phyloP scores from a whole-genome alignment of 1,140 invertebrate species.

The Cyclargus thomasi region DNA sequence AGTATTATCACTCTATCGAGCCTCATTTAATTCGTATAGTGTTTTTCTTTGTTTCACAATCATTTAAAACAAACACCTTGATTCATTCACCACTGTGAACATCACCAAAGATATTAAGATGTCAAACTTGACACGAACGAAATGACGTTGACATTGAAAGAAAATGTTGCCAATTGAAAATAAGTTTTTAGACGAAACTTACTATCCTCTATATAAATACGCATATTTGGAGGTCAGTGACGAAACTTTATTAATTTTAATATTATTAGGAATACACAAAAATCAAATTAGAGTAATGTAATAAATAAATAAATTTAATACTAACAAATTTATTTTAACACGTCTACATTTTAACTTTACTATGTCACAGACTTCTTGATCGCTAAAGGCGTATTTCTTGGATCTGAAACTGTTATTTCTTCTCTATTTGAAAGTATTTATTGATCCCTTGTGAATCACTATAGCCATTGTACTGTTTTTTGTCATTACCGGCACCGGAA shows the following conservation, averaged over 20 bases:
- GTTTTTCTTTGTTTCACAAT: constrained; percentile 68
- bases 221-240: too few relatives aligned
- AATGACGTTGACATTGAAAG: constrained; percentile 5
- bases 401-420: constrained; percentile 10
- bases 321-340: too few relatives aligned
- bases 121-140: constrained; percentile 8
- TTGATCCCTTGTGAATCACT: constrained; percentile 68
- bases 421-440: constrained; percentile 57
- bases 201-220: too few relatives aligned
- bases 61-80: constrained; percentile 71
- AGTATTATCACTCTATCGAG: constrained; percentile 57
- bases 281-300: too few relatives aligned
- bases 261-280: too few relatives aligned
- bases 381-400: too few relatives aligned
- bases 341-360: too few relatives aligned
- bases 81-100: constrained; percentile 41
- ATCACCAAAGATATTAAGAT: constrained; percentile 10
- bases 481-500: constrained; percentile 69
- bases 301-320: too few relatives aligned
- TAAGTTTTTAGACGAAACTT: too few relatives aligned
- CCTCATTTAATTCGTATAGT: constrained; percentile 70
- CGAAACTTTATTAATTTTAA: too few relatives aligned
- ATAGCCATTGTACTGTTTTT: constrained; percentile 66
- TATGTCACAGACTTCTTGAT: too few relatives aligned
- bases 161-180: too few relatives aligned